Base-by-base conservation (phyloP, 2,888 invertebrate species). In the Agrochola macilenta region DNA sequence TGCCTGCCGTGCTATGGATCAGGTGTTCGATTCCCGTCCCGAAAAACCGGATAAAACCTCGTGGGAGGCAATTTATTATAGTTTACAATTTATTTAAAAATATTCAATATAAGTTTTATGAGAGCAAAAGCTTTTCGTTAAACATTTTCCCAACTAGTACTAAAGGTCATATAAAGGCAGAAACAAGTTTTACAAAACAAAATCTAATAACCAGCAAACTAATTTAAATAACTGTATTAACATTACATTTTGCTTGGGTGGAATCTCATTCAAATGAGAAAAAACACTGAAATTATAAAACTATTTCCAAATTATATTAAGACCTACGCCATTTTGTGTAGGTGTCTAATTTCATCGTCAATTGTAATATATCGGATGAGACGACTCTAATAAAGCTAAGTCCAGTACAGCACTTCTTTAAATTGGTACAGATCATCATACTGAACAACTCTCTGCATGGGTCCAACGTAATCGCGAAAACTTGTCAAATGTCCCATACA, bases 121-220 rank as follows among this genome's bases (percentile, higher is more conserved):
- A 71, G 3, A 71, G n/a, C 17, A 43, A 57, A 23, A 9, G 14
- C 1, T 69, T 54, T 79, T 30, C 0, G 20, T 17, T 5, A 26
- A 69, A 35, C 52, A 43, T 9, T 49, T 57, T 63, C 20, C n/a
- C 5, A 20, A 5, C 23, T 5, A 7, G 23, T 35, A 0, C 26
- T 23, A 39, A 83, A 79, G 69, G 46, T 69, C 46, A 52, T 8
- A 58, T 60, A 68, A 69, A 54, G 81, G 81, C 46, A 26, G 43
- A 46, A 39, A 11, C n/a, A 30, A 61, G n/a, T 43, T 52, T n/a
- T 0, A 39, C 39, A 49, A 66, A 57, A 54, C 23, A 71, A 64
- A 54, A 65, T 52, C 43, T 23, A 46, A 46, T 30, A 63, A 17
- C 64, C 58, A 35, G 2, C 17, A 26, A 23, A 35, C 17, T 35